Evolutionary conservation across 1,140 invertebrate genomes (phyloP).

Genomic region (Eubasilissa regina): DNA sequence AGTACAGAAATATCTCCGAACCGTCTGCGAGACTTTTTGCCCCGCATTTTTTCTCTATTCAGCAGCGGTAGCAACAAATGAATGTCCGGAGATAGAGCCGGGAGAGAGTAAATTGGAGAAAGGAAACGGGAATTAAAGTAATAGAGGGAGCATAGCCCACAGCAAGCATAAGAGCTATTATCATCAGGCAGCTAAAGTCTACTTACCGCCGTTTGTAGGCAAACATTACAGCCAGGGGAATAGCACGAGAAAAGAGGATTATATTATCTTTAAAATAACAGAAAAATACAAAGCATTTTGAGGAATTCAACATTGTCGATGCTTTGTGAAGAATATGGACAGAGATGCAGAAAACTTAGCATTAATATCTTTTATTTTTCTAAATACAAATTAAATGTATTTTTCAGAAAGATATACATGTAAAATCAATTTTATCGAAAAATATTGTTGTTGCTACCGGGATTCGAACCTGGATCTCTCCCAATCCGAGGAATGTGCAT

Average conservation of each 20-base stretch:
- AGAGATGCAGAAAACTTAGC: too few relatives aligned
- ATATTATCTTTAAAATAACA: constrained; percentile 5
- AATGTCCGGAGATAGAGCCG: constrained; percentile 1
- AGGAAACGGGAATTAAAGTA: constrained; percentile 51
- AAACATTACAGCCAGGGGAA: constrained; percentile 43
- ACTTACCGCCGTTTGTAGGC: constrained; percentile 43
- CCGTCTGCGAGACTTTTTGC: background rate
- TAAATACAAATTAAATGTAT: too few relatives aligned
- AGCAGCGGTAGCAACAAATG: background rate
- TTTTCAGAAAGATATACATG: too few relatives aligned
- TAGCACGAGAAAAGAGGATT: constrained; percentile 19
- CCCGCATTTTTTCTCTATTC: background rate
- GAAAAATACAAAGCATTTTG: constrained; percentile 7
- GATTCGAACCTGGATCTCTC: too few relatives aligned
- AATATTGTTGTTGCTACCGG: too few relatives aligned
- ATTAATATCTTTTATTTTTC: too few relatives aligned
- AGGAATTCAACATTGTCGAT: background rate
- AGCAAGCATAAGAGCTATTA: constrained; percentile 29
- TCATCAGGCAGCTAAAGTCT: constrained; percentile 47
- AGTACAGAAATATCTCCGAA: too few relatives aligned
- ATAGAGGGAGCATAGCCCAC: constrained; percentile 23
- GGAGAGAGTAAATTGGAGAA: constrained; percentile 37
- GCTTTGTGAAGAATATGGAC: background rate
- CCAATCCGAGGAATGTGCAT: too few relatives aligned
- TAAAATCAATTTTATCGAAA: too few relatives aligned